Evolutionary conservation across 2,797 vertebrate genomes (phyloP), one percentile per base, ranked within the genome.

Genomic region (Oryzias sinensis): DNA sequence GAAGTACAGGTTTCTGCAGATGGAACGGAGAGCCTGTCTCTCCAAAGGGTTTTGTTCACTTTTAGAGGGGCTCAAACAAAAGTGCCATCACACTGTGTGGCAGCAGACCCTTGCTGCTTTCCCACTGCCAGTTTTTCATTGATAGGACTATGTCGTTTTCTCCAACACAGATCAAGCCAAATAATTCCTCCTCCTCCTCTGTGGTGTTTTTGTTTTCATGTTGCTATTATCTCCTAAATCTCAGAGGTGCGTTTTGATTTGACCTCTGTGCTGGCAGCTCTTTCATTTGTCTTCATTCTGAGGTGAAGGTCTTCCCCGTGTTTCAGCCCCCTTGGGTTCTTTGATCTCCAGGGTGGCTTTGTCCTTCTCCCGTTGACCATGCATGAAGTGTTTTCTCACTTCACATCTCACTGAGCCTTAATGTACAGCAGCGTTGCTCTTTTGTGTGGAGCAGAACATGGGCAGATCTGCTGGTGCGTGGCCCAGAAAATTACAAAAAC

Each of bases 351-450:
- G 62, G 65, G 73, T 65, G 56, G 72, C 66, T 74, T 33, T 0
- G 37, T 58, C 56, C 42, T 50, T 53, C 56, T 68, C 57, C 69
- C 43, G 49, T 17, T 49, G 51, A 68, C 45, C 72, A 78, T 47
- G 82, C 85, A 84, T 88, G 86, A 82, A 46, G 85, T 69, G 74
- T 88, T 93, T 92, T 93, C 90, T 92, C 89, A 93, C 83, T 92
- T 92, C 91, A 90, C 87, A 84, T 92, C 74, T 75, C 90, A 87
- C 80, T 93, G 91, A 85, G 81, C 85, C 75, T 84, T 81, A 88
- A 89, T 91, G 84, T 64, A 70, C 62, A 46, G 58, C 66, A 63
- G 74, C 76, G 60, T 73, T 57, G 82, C 61, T 65, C 62, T 65
- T 72, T 81, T 83, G 77, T 87, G 46, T 87, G 86, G 82, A 80